Evolutionary conservation across 1,140 invertebrate genomes (phyloP).

Genomic region (Drosophila mojavensis): DNA sequence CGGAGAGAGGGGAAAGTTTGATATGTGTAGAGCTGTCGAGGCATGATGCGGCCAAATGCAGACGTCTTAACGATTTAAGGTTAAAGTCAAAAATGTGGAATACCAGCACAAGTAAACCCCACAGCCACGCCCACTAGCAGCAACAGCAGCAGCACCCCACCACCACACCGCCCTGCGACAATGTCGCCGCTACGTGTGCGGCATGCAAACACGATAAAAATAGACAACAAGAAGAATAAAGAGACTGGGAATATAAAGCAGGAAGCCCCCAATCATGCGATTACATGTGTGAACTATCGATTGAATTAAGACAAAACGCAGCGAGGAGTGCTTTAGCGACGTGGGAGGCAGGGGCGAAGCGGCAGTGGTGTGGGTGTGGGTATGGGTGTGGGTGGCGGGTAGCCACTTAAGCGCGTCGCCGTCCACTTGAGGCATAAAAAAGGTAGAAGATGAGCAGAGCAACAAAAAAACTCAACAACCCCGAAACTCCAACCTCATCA

Average conservation of each 20-base stretch:
- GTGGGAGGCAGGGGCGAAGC: neutral
- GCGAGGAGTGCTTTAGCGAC: constrained; percentile 14
- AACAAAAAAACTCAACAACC: constrained; percentile 28
- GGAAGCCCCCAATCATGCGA: constrained; percentile 78
- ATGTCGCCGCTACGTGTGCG: constrained; percentile 71
- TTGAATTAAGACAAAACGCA: constrained; percentile 75
- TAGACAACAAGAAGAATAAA: constrained; percentile 19
- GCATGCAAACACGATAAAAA: constrained; percentile 63
- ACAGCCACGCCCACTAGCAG: neutral
- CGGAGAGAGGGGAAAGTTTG: no score
- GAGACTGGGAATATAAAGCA: constrained; percentile 44
- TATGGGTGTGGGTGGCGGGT: constrained; percentile 6
- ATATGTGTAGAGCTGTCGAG: neutral
- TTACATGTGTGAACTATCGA: constrained; percentile 82
- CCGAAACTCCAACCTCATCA: constrained; percentile 54
- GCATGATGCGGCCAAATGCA: constrained; percentile 59
- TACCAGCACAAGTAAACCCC: constrained; percentile 1
- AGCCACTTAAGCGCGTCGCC: constrained; percentile 75
- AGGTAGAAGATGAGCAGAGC: constrained; percentile 25
- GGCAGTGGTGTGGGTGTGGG: neutral
- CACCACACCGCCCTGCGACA: constrained; percentile 29
- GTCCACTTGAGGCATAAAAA: constrained; percentile 78
- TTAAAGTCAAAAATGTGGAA: constrained; percentile 69
- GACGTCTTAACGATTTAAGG: constrained; percentile 61
- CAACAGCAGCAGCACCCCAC: neutral